Percentiles rank a stretch among this genome's conserved stretches.
These are phyloP conservation scores for Stichopus chloronotus DNA, from an alignment of 35 echinoderm and acorn worm genomes.

Conservation along the genomic window DNA sequence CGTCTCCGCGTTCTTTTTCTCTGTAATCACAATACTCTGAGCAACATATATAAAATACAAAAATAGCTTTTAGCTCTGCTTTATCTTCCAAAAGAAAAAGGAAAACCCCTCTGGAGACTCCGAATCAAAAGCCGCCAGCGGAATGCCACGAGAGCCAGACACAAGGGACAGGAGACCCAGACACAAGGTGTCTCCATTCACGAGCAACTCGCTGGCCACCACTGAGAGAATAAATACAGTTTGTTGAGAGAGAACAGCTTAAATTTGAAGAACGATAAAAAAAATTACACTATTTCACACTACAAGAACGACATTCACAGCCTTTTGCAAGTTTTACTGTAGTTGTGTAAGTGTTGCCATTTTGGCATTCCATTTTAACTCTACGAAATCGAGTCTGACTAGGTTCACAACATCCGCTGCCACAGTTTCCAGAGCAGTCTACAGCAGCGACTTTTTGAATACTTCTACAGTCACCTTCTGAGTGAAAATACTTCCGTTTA, in stretches of 20 bases:
- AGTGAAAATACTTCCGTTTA: constrained; percentile 31
- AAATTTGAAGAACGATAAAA: not conserved
- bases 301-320: constrained; percentile 81
- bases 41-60: constrained; percentile 11
- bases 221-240: not conserved
- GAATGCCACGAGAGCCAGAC: too few species aligned
- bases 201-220: too few species aligned
- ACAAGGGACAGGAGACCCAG: too few species aligned
- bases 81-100: not conserved
- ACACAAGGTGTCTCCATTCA: too few species aligned
- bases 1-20: too few species aligned
- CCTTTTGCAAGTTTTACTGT: constrained; percentile 62
- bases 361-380: constrained; percentile 71
- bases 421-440: constrained; percentile 77
- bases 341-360: constrained; percentile 49
- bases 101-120: not conserved
- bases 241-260: not conserved
- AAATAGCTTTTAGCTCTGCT: constrained; percentile 14
- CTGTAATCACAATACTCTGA: not conserved
- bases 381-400: constrained; percentile 58
- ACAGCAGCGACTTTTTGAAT: constrained; percentile 52
- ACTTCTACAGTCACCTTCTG: constrained; percentile 72
- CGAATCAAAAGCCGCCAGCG: not conserved
- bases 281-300: constrained; percentile 48
- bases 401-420: constrained; percentile 77